Percentiles rank a stretch among this genome's conserved stretches.
phyloP scores from a whole-genome alignment of 2,797 vertebrate species.

The Intellagama lesueurii region DNA sequence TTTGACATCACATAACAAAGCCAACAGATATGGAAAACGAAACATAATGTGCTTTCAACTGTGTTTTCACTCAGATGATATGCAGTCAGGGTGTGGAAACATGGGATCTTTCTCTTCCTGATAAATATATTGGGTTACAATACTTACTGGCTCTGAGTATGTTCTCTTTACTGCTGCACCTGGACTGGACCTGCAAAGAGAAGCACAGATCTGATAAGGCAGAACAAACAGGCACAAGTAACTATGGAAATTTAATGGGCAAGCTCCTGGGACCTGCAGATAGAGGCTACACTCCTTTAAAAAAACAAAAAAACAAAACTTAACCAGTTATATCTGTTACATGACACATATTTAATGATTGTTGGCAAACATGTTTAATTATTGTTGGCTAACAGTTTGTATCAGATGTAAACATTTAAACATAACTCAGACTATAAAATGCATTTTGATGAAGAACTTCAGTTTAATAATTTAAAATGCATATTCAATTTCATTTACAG shows the following conservation, averaged over 20 bases:
- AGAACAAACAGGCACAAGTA: constrained; percentile 67
- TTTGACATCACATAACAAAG: too few species aligned
- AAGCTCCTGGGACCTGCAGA: constrained; percentile 83
- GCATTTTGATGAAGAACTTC: constrained; percentile 47
- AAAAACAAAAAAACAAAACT: background rate
- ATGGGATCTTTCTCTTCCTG: constrained; percentile 34
- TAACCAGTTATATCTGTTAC: constrained; percentile 55
- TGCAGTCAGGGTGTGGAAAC: background rate
- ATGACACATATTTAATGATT: constrained; percentile 52
- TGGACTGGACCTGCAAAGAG: constrained; percentile 94
- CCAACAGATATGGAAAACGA: too few species aligned
- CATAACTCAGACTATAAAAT: constrained; percentile 37
- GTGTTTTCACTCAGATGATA: background rate
- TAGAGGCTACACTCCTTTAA: constrained; percentile 70
- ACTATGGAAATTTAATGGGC: constrained; percentile 76
- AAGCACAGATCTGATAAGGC: constrained; percentile 76
- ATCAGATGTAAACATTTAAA: constrained; percentile 56
- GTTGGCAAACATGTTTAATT: constrained; percentile 39
- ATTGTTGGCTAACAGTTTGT: constrained; percentile 48
- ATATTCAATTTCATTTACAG: constrained; percentile 36
- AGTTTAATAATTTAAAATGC: constrained; percentile 39
- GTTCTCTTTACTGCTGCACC: constrained; percentile 99
- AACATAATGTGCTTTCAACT: background rate
- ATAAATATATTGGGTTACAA: constrained; percentile 38
- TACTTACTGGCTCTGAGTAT: constrained; percentile 99